Evolutionary conservation across 2,113 vertebrate species (phyloP), one percentile per base, ranked within the genome.

Genomic region (Vidua macroura): DNA sequence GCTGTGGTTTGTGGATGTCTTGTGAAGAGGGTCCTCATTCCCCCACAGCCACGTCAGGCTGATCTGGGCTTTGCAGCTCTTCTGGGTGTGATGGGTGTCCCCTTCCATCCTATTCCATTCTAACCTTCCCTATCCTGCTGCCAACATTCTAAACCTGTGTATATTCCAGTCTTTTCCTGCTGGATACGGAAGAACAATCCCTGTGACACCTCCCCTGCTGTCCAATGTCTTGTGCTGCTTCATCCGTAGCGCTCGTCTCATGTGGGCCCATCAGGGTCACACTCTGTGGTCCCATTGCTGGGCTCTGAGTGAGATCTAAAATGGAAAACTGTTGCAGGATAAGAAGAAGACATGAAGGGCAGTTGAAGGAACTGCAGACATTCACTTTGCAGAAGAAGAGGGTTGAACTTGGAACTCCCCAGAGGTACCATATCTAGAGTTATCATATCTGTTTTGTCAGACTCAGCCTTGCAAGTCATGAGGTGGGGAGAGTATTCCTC

Each of bases 131-230:
- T 35, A 35, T 35, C 35, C 35, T 8, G 8, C 35, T 35, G 35
- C 35, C 35, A 35, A 35, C 35, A 35, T 35, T 35, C 35, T 35
- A 7, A 25, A 49, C 28, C 3, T 1, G 11, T 9, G 13, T 39
- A 1, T 25, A 25, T 20, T 30, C 17, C 13, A 16, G 9, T 13
- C 3, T 0, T 33, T 46, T 16, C 7, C 10, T 2, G 0, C 2
- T n/a, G 41, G 31, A 56, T 5, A 21, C 21, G 18, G 6, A 5
- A n/a, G 28, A n/a, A 7, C 16, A n/a, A 21, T 21, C 4, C 31
- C 8, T 44, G 24, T 46, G 13, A n/a, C 20, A 21, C 15, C 37
- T 33, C 22, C 9, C 20, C 3, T 55, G 2, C 9, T 33, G 3
- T 1, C 3, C 8, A 22, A 28, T 2, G 2, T 35, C 6, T 13